phyloP scores from a whole-genome alignment of 2,888 invertebrate species.

The Conus canariensis region DNA sequence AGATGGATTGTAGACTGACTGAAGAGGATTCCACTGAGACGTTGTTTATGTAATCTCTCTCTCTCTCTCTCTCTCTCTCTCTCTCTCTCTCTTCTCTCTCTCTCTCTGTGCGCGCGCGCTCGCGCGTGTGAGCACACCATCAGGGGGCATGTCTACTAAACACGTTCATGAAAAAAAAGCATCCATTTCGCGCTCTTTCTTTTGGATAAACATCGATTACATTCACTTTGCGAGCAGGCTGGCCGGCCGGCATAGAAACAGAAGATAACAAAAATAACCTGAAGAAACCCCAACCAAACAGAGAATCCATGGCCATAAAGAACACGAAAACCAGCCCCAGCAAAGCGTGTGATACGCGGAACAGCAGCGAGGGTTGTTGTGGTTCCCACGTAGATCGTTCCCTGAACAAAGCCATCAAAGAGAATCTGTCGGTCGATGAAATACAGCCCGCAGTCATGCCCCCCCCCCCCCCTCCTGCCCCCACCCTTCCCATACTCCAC shows the following conservation, averaged over 20 bases:
- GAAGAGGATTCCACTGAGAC: too few relatives aligned
- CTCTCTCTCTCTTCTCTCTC: too few relatives aligned
- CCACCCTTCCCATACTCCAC: neutral
- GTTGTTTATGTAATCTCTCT: too few relatives aligned
- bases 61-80: too few relatives aligned
- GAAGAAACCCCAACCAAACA: too few relatives aligned
- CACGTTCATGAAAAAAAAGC: neutral
- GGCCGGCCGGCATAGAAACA: neutral
- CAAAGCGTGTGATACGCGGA: neutral
- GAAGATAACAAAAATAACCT: neutral
- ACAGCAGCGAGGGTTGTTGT: neutral
- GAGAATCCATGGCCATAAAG: too few relatives aligned
- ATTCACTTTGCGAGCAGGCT: neutral
- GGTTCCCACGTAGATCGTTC: neutral
- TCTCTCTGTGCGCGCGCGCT: neutral
- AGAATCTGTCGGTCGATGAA: neutral
- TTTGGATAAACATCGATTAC: constrained; percentile 19
- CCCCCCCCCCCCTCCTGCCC: too few relatives aligned
- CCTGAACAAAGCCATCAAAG: neutral
- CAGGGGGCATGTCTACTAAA: neutral
- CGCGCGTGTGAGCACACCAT: neutral
- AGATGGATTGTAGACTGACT: too few relatives aligned
- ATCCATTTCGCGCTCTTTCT: neutral
- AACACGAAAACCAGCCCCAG: too few relatives aligned
- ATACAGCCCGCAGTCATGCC: neutral